phyloP scores from a whole-genome alignment of 1,140 invertebrate genomes.

The Subanguina moxae region DNA sequence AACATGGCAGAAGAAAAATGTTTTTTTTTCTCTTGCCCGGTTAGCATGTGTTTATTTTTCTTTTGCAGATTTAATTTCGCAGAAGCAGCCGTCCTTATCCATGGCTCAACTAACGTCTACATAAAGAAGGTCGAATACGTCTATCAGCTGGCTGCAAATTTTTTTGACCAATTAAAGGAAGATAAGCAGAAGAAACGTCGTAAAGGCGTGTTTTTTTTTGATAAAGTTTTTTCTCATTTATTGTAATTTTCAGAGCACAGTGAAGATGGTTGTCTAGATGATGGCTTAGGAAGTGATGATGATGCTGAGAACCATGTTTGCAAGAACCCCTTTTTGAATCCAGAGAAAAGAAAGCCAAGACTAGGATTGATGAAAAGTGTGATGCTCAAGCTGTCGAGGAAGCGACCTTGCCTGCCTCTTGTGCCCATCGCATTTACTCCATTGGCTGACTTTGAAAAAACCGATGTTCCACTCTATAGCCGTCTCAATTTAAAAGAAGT shows the following conservation, averaged over 20 bases:
- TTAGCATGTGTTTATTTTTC: neutral
- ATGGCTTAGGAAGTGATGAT: constrained; percentile 7
- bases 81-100: constrained; percentile 41
- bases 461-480: constrained; percentile 34
- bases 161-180: constrained; percentile 27
- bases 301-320: neutral
- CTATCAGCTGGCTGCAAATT: constrained; percentile 24
- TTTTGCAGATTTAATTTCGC: constrained; percentile 42
- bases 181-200: constrained; percentile 20
- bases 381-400: constrained; percentile 1
- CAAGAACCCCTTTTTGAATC: constrained; percentile 12
- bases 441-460: constrained; percentile 40
- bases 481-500: constrained; percentile 36
- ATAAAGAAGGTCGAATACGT: constrained; percentile 37
- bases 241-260: neutral
- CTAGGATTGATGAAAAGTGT: constrained; percentile 1
- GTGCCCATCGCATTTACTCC: constrained; percentile 41
- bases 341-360: constrained; percentile 4
- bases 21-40: neutral
- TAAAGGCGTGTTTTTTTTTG: neutral
- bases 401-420: constrained; percentile 15
- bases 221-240: no score
- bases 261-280: constrained; percentile 10
- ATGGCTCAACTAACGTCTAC: constrained; percentile 38
- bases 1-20: constrained; percentile 17